Evolutionary conservation across 1,140 invertebrate species (phyloP).

Genomic region (Nebria ingens): DNA sequence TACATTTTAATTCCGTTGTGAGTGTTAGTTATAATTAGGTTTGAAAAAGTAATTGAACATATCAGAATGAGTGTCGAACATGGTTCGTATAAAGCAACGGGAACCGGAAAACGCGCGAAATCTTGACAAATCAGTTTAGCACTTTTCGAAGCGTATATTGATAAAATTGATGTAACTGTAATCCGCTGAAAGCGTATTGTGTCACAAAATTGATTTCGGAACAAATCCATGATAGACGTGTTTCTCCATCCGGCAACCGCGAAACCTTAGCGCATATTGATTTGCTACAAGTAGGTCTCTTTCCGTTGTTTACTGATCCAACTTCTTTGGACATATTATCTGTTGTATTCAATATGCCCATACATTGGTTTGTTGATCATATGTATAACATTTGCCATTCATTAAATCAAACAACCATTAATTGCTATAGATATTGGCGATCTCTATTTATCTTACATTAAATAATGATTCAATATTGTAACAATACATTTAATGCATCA

Average conservation of each 20-base stretch:
- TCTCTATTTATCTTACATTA: not conserved
- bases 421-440: not conserved
- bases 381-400: not conserved
- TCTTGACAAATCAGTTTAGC: slow-evolving; percentile 3
- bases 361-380: not conserved
- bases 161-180: slow-evolving; percentile 9
- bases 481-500: no score
- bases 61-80: no score
- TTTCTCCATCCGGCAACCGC: not conserved
- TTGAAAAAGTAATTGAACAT: no score
- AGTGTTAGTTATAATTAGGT: no score
- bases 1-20: no score
- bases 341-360: not conserved
- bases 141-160: not conserved
- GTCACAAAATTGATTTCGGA: slow-evolving; percentile 8
- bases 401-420: not conserved
- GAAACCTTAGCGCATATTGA: not conserved
- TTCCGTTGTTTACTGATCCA: not conserved
- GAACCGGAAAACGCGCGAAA: not conserved
- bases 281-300: not conserved
- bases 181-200: slow-evolving; percentile 4
- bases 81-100: no score
- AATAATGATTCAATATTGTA: not conserved
- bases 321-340: not conserved
- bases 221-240: slow-evolving; percentile 4